A percentile compares a stretch with the other conserved stretches of the same genome.
These are phyloP conservation scores for Xanthia icteritia DNA, from an alignment of 2,888 invertebrate genomes.

Conservation along the genomic window DNA sequence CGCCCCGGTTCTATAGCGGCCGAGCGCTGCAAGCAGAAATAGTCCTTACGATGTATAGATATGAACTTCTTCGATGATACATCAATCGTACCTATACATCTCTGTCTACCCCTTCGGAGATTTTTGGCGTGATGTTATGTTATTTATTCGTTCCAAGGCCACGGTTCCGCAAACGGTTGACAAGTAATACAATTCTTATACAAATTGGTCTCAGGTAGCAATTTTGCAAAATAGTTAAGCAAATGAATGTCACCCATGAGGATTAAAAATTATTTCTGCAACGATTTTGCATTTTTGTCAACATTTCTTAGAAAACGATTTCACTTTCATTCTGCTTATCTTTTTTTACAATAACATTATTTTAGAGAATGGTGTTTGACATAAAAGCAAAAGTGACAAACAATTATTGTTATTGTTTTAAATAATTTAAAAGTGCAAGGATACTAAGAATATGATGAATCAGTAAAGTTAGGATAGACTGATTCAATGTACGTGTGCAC, in stretches of 20 bases:
- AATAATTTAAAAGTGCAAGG: conserved; percentile 16
- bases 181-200: background rate
- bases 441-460: background rate
- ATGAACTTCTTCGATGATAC: too few relatives aligned
- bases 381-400: conserved; percentile 6
- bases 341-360: background rate
- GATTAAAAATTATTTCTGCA: background rate
- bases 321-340: background rate
- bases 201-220: conserved; percentile 7
- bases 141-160: background rate
- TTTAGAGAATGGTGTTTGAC: background rate
- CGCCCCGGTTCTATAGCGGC: too few relatives aligned
- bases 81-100: too few relatives aligned
- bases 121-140: background rate
- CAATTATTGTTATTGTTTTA: background rate
- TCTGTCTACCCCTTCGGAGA: background rate
- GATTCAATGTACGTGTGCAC: too few relatives aligned
- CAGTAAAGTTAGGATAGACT: background rate
- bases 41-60: too few relatives aligned
- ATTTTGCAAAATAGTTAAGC: background rate
- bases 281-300: conserved; percentile 15
- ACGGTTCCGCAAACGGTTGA: background rate
- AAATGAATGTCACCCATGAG: background rate
- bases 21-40: too few relatives aligned
- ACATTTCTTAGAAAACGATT: conserved; percentile 4